phyloP scores from a whole-genome alignment of 92 coral and sea anemone species.

The Paragorgia papillata region DNA sequence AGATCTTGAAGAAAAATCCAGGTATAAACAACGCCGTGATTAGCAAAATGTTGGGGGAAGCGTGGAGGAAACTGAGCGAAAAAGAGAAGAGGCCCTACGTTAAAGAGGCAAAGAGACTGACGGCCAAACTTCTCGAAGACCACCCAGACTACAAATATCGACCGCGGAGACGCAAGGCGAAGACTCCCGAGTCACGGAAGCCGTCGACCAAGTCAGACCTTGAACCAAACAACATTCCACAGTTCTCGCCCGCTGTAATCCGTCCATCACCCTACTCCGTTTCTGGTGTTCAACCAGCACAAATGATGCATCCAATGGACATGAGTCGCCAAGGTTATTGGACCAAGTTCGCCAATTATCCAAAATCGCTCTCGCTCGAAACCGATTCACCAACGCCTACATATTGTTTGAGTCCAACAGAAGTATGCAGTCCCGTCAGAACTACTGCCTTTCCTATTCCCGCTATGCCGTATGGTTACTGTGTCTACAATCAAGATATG shows the following conservation, averaged over 20 bases:
- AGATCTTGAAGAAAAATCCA: slow-evolving; percentile 76
- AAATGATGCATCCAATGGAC: slow-evolving; percentile 17
- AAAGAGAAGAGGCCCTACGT: slow-evolving; percentile 33
- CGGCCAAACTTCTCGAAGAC: slow-evolving; percentile 38
- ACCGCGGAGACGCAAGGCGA: slow-evolving; percentile 32
- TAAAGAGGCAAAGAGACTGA: slow-evolving; percentile 35
- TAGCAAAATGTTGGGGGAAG: slow-evolving; percentile 44
- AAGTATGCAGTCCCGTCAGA: slow-evolving; percentile 21
- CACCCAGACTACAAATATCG: slow-evolving; percentile 46
- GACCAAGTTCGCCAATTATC: slow-evolving; percentile 20
- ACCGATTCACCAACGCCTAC: slow-evolving; percentile 36
- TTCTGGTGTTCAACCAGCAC: slow-evolving; percentile 8
- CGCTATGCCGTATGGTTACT: slow-evolving; percentile 23
- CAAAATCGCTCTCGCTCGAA: slow-evolving; percentile 4
- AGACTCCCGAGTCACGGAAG: slow-evolving; percentile 23
- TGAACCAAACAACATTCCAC: background rate
- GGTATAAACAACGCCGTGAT: slow-evolving; percentile 52
- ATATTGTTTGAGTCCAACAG: slow-evolving; percentile 24
- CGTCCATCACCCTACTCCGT: slow-evolving; percentile 9
- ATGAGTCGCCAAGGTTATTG: slow-evolving; percentile 8
- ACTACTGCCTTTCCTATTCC: slow-evolving; percentile 26
- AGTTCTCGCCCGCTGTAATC: background rate
- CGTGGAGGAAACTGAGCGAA: slow-evolving; percentile 40
- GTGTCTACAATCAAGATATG: slow-evolving; percentile 35
- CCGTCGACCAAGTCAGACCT: slow-evolving; percentile 8